Evolutionary conservation across 2,113 vertebrate genomes (phyloP).

Genomic region (Eretmochelys imbricata): DNA sequence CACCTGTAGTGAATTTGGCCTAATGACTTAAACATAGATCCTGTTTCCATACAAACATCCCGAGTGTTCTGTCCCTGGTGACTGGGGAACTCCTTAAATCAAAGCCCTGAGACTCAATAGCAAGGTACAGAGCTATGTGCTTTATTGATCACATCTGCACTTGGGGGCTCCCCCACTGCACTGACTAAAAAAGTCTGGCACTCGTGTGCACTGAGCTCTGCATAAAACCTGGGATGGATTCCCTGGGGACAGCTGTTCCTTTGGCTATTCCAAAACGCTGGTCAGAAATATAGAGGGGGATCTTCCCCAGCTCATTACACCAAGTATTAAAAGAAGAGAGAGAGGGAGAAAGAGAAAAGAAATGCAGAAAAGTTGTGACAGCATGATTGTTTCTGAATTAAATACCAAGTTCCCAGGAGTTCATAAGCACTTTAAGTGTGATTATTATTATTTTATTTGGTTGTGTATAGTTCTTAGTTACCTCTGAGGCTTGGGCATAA

Average conservation of each 20-base stretch:
- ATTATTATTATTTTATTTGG: slow-evolving; percentile 16
- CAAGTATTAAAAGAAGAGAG: background rate
- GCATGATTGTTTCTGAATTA: background rate
- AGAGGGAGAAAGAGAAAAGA: background rate
- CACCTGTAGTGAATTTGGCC: slow-evolving; percentile 71
- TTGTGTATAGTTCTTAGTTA: slow-evolving; percentile 21
- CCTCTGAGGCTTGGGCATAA: slow-evolving; percentile 28
- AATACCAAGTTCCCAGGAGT: slow-evolving; percentile 16
- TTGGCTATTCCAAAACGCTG: background rate
- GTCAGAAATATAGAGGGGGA: background rate
- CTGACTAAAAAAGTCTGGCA: background rate
- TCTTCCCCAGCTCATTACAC: background rate
- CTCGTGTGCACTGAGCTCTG: background rate
- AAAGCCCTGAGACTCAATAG: slow-evolving; percentile 48
- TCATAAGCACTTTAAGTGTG: background rate
- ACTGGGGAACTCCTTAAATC: slow-evolving; percentile 69
- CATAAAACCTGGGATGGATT: background rate
- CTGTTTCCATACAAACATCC: slow-evolving; percentile 71
- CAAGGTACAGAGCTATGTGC: background rate
- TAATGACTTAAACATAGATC: slow-evolving; percentile 72
- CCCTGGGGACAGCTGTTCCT: fast-evolving
- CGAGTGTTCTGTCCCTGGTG: slow-evolving; percentile 57
- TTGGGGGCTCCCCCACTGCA: background rate
- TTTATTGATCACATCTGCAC: slow-evolving; percentile 71
- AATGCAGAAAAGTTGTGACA: background rate